Conservation (phyloP, 2,888 invertebrate genomes). For the Zaprionus bogoriensis region DNA sequence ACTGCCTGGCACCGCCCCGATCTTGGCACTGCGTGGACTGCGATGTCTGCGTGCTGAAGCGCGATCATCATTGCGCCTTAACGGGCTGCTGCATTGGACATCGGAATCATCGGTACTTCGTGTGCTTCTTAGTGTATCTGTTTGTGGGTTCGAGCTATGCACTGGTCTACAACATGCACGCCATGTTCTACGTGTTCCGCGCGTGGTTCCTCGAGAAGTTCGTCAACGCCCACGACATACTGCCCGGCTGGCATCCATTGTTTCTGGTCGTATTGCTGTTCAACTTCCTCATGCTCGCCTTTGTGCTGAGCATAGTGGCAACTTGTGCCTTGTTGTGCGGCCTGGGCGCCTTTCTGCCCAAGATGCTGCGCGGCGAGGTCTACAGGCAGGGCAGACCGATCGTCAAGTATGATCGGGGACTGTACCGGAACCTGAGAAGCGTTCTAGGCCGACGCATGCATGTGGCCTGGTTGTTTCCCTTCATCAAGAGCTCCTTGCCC, state of each 20-base stretch:
- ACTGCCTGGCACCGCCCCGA: slow-evolving; percentile 1
- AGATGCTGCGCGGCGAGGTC: no score
- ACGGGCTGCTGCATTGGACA: slow-evolving; percentile 12
- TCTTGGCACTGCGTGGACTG: slow-evolving; percentile 7
- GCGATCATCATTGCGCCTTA: slow-evolving; percentile 14
- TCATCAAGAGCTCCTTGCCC: slow-evolving; percentile 17
- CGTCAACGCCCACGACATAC: no score
- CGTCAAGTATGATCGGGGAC: neutral
- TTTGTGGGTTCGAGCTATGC: neutral
- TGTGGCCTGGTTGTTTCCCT: slow-evolving; percentile 7
- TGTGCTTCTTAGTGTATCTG: neutral
- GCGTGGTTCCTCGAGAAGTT: no score
- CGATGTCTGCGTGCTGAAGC: slow-evolving; percentile 1
- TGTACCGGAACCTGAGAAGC: neutral
- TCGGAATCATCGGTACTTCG: slow-evolving; percentile 8
- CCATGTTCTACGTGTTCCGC: no score
- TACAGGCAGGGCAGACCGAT: neutral
- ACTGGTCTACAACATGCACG: no score
- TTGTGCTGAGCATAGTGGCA: no score
- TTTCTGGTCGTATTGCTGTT: no score
- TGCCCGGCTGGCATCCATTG: no score
- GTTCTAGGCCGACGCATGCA: slow-evolving; percentile 4
- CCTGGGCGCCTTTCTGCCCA: no score
- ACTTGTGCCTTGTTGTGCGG: no score
- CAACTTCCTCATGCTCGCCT: no score